phyloP scores from a whole-genome alignment of 2,888 invertebrate genomes.

The Watsonalla binaria region DNA sequence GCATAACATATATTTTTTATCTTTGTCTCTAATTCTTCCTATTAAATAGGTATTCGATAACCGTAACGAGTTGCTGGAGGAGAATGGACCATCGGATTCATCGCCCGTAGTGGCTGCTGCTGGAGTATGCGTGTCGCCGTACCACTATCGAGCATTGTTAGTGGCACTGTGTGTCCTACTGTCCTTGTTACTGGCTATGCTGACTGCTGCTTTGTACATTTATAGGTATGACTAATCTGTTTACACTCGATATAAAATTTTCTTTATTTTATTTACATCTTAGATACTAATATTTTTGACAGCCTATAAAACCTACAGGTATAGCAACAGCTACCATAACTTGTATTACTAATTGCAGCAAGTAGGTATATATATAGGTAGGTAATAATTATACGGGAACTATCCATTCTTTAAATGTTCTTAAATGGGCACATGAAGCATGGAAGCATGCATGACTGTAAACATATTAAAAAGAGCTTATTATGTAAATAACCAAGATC shows the following conservation, averaged over 20 bases:
- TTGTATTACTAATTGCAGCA: too few relatives aligned
- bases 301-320: too few relatives aligned
- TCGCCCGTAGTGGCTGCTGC: conserved; percentile 83
- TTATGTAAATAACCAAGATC: too few relatives aligned
- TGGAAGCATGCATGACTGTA: too few relatives aligned
- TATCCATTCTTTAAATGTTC: too few relatives aligned
- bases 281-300: too few relatives aligned
- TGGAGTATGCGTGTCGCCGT: conserved; percentile 86
- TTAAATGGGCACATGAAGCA: too few relatives aligned
- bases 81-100: conserved; percentile 81
- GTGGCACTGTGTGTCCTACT: conserved; percentile 87
- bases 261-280: too few relatives aligned
- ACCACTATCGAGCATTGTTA: conserved; percentile 91
- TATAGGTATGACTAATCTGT: conserved; percentile 79
- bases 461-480: too few relatives aligned
- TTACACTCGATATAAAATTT: not conserved
- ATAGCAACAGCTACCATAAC: too few relatives aligned
- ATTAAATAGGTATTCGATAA: conserved; percentile 87
- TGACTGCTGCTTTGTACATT: conserved; percentile 85
- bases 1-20: not conserved
- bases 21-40: not conserved
- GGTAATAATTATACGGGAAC: too few relatives aligned
- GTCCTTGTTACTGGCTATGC: conserved; percentile 84
- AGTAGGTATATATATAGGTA: too few relatives aligned
- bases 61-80: conserved; percentile 84